A percentile compares a stretch with the other conserved stretches of the same genome.
Conservation (phyloP, 64 coral and sea anemone species). For the Acropora yongei region DNA sequence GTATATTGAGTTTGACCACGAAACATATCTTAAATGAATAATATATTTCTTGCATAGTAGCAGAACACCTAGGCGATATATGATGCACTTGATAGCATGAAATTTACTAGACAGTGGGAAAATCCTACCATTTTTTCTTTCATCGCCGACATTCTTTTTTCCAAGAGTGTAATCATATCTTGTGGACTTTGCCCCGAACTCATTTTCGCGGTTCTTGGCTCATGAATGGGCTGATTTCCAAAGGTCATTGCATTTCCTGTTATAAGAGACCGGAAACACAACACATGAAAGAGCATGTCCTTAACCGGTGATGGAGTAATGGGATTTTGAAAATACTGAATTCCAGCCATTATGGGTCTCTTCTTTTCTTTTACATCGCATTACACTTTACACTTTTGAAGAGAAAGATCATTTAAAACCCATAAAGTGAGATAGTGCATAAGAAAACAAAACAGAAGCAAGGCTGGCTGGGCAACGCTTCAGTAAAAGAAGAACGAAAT, state of each 20-base stretch:
- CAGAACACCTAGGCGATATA: neutral
- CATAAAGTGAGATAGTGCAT: no score
- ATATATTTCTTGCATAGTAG: neutral
- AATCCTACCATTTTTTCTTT: conserved; percentile 7
- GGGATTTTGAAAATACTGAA: no score
- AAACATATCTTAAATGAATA: neutral
- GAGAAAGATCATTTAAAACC: no score
- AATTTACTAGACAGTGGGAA: neutral
- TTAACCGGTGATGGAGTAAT: no score
- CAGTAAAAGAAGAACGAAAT: no score
- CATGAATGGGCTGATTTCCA: neutral
- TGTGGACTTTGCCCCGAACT: neutral
- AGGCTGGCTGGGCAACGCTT: no score
- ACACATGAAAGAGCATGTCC: no score
- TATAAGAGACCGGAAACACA: neutral
- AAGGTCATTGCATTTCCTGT: neutral
- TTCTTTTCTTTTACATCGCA: no score
- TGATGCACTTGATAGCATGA: neutral
- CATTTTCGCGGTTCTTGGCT: neutral
- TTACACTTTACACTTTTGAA: no score
- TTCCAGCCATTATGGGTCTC: no score
- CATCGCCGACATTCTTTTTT: neutral
- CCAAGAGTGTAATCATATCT: neutral
- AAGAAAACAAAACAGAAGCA: no score
- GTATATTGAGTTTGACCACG: neutral